Base-by-base conservation (phyloP, 2,797 vertebrate genomes). In the Megaceryle alcyon region DNA sequence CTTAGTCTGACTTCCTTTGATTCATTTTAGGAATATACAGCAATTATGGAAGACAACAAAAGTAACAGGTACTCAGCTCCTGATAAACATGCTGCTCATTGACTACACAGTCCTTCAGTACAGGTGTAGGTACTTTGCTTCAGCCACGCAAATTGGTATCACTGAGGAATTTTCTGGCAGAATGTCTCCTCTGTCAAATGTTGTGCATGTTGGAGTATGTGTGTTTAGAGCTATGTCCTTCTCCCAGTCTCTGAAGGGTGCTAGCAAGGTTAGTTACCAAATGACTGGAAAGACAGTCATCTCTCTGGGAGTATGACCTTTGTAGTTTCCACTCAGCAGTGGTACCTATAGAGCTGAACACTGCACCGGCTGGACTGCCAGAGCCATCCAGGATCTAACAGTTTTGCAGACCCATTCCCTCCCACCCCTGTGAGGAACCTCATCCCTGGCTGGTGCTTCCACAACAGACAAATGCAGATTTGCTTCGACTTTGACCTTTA, bases 391-490 rank as follows among this genome's bases (percentile, higher is more conserved):
- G 37, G 68, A 39, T 20, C 53, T 68, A 44, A 73, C 3, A 9
- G 28, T 4, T 84, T 57, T 44, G 39, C 73, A 59, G 59, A 65
- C 68, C 46, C 2, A 0, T 92, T 85, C 39, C 29, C 60, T 86
- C 25, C 31, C 4, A 6, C 4, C 8, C 23, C 11, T 31, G 3
- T 17, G 75, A 82, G 61, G 51, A 85, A 29, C 41, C 48, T 91
- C 76, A 44, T 25, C 19, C 83, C 18, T 82, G 21, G 17, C 39
- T 77, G 28, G 8, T 71, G 69, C 68, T 88, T 83, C 82, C 49
- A 78, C 44, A 71, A 21, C 3, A 90, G 48, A 23, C 63, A 87
- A 84, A 93, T 49, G 10, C 53, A 80, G 25, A 29, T 94, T 82
- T 82, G 31, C 76, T 93, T 90, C 0, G 0, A 46, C 75, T 89